phyloP scores from a whole-genome alignment of 1,140 invertebrate species.

The Bombus vancouverensis region DNA sequence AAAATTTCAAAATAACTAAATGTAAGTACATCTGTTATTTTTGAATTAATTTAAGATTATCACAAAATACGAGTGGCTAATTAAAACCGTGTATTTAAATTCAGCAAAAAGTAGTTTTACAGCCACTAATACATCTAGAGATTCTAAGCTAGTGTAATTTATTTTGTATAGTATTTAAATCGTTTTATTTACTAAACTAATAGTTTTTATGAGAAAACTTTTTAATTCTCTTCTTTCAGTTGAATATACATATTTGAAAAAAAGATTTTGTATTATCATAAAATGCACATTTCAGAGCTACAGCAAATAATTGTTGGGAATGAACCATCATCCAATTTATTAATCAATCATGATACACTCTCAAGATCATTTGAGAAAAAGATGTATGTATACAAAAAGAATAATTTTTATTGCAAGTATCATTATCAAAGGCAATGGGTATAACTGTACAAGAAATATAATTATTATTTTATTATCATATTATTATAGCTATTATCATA shows the following conservation, averaged over 20 bases:
- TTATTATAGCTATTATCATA: conserved; percentile 77
- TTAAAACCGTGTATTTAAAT: conserved; percentile 38
- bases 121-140: conserved; percentile 32
- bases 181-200: conserved; percentile 37
- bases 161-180: conserved; percentile 48
- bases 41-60: conserved; percentile 4
- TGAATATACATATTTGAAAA: conserved; percentile 27
- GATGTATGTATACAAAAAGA: conserved; percentile 60
- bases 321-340: conserved; percentile 38
- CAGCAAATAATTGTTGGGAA: conserved; percentile 22
- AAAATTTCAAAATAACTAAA: background rate
- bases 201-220: conserved; percentile 36
- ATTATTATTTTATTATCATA: conserved; percentile 81
- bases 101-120: conserved; percentile 32
- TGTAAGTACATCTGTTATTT: conserved; percentile 3
- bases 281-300: conserved; percentile 21
- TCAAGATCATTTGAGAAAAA: conserved; percentile 39
- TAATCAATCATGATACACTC: conserved; percentile 45
- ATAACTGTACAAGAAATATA: conserved; percentile 76
- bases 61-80: background rate
- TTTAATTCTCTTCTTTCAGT: conserved; percentile 33
- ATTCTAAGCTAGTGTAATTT: conserved; percentile 35
- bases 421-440: conserved; percentile 79
- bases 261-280: conserved; percentile 32
- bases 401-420: conserved; percentile 74